A percentile compares a stretch with the other conserved stretches of the same genome.
Evolutionary conservation across 2,888 invertebrate species (phyloP).

Genomic region (Cerastis leucographa): DNA sequence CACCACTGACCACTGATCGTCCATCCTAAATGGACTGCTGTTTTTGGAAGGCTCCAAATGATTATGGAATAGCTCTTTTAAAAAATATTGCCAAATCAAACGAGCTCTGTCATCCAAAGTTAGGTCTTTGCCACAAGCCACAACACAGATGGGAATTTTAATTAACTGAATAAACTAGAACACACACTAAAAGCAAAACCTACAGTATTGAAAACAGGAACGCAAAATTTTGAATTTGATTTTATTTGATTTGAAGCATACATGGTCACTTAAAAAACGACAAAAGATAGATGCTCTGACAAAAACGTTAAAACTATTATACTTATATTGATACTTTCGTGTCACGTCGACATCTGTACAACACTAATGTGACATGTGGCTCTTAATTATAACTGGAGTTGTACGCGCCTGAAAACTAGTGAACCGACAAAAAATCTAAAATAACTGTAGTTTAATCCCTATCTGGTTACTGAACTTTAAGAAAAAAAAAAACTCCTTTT

Average conservation of each 20-base stretch:
- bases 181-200: background rate
- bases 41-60: background rate
- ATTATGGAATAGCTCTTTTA: background rate
- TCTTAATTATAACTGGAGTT: conserved; percentile 87
- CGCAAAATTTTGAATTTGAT: too few species aligned
- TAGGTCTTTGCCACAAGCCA: background rate
- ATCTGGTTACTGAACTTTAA: conserved; percentile 89
- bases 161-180: background rate
- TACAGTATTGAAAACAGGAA: background rate
- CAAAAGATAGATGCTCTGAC: background rate
- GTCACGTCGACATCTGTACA: conserved; percentile 59
- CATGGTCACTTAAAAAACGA: too few species aligned
- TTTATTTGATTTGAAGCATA: too few species aligned
- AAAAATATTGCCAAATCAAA: background rate
- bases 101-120: background rate
- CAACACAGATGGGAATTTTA: background rate
- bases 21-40: background rate
- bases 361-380: conserved; percentile 85
- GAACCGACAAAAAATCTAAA: conserved; percentile 85
- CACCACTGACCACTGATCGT: too few species aligned
- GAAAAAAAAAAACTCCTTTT: conserved; percentile 76
- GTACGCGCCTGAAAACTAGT: conserved; percentile 85
- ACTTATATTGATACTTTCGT: background rate
- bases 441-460: conserved; percentile 86
- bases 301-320: background rate